A percentile compares a stretch with the other conserved stretches of the same genome.
These are phyloP conservation scores for Gobiocypris rarus DNA, from an alignment of 2,113 vertebrate genomes.

Conservation along the genomic window DNA sequence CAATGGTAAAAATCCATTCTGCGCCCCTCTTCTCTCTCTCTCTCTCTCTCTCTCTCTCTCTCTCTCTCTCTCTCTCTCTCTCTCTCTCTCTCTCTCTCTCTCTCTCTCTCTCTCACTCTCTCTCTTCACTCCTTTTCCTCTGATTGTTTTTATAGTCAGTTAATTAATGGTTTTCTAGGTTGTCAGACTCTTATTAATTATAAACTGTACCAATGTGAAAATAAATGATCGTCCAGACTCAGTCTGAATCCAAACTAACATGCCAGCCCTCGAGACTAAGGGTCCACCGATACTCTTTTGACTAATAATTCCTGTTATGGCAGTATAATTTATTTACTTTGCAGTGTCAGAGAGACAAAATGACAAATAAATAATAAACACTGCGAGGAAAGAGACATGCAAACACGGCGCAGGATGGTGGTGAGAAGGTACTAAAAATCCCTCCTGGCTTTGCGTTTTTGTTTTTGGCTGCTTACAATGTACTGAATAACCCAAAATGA, in stretches of 20 bases:
- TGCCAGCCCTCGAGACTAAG: constrained; percentile 47
- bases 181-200: constrained; percentile 36
- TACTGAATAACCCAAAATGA: constrained; percentile 55
- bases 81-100: not conserved
- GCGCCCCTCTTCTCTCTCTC: not conserved
- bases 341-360: constrained; percentile 47
- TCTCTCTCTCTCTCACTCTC: not conserved
- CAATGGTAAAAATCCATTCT: not conserved
- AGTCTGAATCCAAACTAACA: constrained; percentile 44
- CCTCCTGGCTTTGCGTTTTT: not conserved
- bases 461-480: constrained; percentile 60
- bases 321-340: constrained; percentile 60
- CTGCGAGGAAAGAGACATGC: not conserved
- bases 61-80: too few relatives aligned
- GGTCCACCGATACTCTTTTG: not conserved
- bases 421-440: not conserved
- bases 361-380: constrained; percentile 60
- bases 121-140: not conserved
- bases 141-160: not conserved
- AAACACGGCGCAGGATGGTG: not conserved
- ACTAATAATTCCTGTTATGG: constrained; percentile 54
- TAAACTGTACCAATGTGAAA: constrained; percentile 1
- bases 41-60: not conserved
- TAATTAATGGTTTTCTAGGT: not conserved
- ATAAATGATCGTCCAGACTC: constrained; percentile 27